Percentiles rank a stretch among this genome's conserved stretches.
phyloP scores from a whole-genome alignment of 2,113 vertebrate genomes.

The Myiopsitta monachus region DNA sequence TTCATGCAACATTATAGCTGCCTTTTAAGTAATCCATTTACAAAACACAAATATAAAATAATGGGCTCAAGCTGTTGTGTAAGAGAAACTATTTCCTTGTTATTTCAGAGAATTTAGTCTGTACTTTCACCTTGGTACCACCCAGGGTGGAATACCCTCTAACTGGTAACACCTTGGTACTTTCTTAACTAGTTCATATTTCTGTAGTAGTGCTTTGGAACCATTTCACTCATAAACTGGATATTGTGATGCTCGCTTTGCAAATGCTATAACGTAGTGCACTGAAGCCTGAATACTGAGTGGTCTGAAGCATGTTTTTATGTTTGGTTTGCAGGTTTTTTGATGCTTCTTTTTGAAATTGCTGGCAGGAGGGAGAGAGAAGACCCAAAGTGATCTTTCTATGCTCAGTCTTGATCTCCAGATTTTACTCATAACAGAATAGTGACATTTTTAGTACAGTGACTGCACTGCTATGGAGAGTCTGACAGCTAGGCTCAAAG shows the following conservation, averaged over 20 bases:
- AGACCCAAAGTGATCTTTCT: background rate
- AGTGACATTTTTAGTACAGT: background rate
- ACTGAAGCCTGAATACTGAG: background rate
- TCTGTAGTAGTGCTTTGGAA: background rate
- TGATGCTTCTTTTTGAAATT: background rate
- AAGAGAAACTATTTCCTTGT: background rate
- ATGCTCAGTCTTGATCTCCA: background rate
- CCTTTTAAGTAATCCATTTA: background rate
- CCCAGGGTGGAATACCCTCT: background rate
- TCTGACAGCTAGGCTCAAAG: background rate
- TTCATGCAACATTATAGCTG: background rate
- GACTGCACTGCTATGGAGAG: background rate
- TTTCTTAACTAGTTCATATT: background rate
- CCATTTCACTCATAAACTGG: background rate
- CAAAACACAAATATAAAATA: background rate
- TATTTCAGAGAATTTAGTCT: background rate
- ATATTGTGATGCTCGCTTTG: background rate
- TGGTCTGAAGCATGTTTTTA: background rate
- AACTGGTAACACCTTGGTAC: background rate
- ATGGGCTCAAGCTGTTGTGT: background rate
- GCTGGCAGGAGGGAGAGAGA: background rate
- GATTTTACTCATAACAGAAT: background rate
- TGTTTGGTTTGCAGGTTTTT: background rate
- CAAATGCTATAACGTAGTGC: background rate
- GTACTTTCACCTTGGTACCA: background rate